Conservation (phyloP, 2,113 vertebrate genomes). For the Lampris megalopsis region DNA sequence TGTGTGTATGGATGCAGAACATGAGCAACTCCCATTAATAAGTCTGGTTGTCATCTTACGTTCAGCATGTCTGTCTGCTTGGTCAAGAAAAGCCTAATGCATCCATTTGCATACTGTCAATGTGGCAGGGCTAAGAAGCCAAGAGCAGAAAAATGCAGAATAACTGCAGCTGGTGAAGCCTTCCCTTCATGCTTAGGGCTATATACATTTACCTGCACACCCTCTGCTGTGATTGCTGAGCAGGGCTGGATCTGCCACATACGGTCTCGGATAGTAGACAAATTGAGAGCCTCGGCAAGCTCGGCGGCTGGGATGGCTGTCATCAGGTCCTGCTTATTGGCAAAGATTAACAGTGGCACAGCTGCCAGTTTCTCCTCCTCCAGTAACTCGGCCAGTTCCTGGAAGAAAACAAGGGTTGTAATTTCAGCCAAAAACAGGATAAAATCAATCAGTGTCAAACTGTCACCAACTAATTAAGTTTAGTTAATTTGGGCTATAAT, state of each 20-base stretch:
- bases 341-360: conserved; percentile 89
- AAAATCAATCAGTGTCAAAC: not conserved
- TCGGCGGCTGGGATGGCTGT: conserved; percentile 90
- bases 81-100: too few species aligned
- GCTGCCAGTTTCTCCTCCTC: conserved; percentile 92
- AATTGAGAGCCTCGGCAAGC: conserved; percentile 82
- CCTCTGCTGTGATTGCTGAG: conserved; percentile 81
- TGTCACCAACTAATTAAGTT: not conserved
- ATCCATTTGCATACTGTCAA: too few species aligned
- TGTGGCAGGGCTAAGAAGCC: too few species aligned
- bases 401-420: not conserved
- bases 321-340: conserved; percentile 96
- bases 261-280: conserved; percentile 88
- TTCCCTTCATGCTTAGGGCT: not conserved
- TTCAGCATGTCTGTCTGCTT: too few species aligned
- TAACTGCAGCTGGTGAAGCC: too few species aligned
- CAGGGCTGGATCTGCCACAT: conserved; percentile 86
- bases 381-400: conserved; percentile 94
- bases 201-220: conserved; percentile 72
- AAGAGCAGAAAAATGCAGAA: too few species aligned
- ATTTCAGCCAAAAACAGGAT: not conserved
- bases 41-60: too few species aligned
- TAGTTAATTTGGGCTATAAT: not conserved
- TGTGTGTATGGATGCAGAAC: too few species aligned
- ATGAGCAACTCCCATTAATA: too few species aligned